phyloP scores from a whole-genome alignment of 2,797 vertebrate species.

The Enteromius fasciolatus region DNA sequence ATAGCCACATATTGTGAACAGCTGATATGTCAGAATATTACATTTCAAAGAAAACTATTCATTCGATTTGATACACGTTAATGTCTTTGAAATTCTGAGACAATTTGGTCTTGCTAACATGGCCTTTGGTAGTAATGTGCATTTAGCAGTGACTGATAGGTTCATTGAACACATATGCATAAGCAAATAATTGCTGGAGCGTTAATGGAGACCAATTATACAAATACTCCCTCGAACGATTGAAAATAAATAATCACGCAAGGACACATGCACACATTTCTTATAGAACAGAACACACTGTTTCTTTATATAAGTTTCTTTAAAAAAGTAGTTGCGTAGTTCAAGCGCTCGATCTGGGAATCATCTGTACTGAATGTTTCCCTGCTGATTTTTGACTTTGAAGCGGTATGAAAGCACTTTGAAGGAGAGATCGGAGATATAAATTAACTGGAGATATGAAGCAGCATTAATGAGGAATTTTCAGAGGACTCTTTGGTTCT shows the following conservation, averaged over 20 bases:
- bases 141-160: constrained; percentile 38
- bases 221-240: background rate
- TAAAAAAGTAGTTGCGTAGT: background rate
- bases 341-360: constrained; percentile 10
- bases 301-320: constrained; percentile 7
- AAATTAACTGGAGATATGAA: constrained; percentile 20
- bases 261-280: constrained; percentile 12
- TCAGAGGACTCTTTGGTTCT: background rate
- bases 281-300: background rate
- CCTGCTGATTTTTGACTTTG: constrained; percentile 13
- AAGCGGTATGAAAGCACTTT: constrained; percentile 19
- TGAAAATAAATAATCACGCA: constrained; percentile 12
- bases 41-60: constrained; percentile 21
- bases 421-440: constrained; percentile 17
- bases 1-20: constrained; percentile 25
- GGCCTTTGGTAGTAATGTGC: constrained; percentile 40
- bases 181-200: constrained; percentile 37
- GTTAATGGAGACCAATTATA: constrained; percentile 20
- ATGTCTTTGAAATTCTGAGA: constrained; percentile 29
- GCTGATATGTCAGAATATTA: constrained; percentile 11
- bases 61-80: constrained; percentile 27
- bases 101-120: constrained; percentile 20
- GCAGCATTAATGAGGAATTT: constrained; percentile 13
- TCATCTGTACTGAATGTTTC: background rate
- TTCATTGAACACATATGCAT: constrained; percentile 33